These are phyloP conservation scores for Callimorpha dominula DNA, from an alignment of 2,888 invertebrate species.

Conservation along the genomic window DNA sequence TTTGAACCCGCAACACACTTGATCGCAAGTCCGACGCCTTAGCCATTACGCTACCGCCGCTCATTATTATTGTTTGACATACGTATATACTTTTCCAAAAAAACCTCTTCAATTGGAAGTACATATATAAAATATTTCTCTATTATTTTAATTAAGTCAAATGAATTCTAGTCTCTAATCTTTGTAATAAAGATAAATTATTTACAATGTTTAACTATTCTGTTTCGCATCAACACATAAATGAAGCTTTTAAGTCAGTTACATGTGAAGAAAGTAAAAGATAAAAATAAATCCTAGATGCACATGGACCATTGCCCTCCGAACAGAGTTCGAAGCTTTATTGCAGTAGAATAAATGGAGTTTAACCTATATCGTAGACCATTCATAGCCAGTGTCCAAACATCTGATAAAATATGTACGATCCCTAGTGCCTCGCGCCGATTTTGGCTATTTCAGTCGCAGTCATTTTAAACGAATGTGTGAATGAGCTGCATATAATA, in stretches of 20 bases:
- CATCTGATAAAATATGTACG: conserved; percentile 20
- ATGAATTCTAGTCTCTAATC: neutral
- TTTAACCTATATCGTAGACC: conserved; percentile 9
- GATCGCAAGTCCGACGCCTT: too few relatives aligned
- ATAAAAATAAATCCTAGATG: conserved; percentile 22
- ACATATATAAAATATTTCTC: neutral
- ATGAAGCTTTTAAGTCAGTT: conserved; percentile 25
- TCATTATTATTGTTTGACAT: too few relatives aligned
- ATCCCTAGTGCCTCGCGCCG: conserved; percentile 6
- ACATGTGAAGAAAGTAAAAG: conserved; percentile 28
- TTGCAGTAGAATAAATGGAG: conserved; percentile 3
- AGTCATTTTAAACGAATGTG: neutral
- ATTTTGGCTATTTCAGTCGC: neutral
- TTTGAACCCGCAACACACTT: too few relatives aligned
- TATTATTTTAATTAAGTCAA: neutral
- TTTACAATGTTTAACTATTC: neutral
- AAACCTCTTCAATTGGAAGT: too few relatives aligned
- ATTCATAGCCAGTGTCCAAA: conserved; percentile 8
- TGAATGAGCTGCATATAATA: too few relatives aligned
- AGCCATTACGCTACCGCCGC: too few relatives aligned
- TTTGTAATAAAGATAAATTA: too few relatives aligned
- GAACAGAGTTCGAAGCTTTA: conserved; percentile 10
- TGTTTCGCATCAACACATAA: neutral
- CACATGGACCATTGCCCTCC: conserved; percentile 13
- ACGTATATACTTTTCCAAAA: too few relatives aligned